Evolutionary conservation across 2,888 invertebrate species (phyloP), one percentile per base, ranked within the genome.

Genomic region (Hypomecis punctinalis): DNA sequence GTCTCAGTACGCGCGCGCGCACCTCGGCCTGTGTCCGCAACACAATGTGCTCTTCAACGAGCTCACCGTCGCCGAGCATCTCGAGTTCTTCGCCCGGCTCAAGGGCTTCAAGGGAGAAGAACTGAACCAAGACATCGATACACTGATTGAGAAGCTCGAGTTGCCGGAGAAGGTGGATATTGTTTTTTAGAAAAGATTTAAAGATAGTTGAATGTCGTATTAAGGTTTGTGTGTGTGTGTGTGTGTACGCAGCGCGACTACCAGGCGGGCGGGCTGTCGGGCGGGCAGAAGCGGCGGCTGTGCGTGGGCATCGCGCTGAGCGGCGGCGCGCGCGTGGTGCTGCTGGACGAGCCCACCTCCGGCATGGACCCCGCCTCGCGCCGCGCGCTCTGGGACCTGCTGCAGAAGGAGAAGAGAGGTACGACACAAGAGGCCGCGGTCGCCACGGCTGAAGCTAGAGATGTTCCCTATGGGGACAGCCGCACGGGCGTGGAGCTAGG

Each of bases 321-420:
- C 73, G 97, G 97, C 0, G 94, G 94, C 35, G 96, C 97, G 0
- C 95, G 95, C 72, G 95, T 96, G 2, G 95, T 96, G 7, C 88
- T 96, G 67, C 89, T 95, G 35, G 96, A 96, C 80, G 96, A 96
- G 80, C 96, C 97, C 0, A 97, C 97, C 0, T 96, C 97, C 0
- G 97, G 97, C 23, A 96, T 98, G 95, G 97, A 97, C 87, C 97
- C 97, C 0, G 95, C 97, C 11, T 97, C 97, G 0, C 90, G 97
- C 57, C 92, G 97, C 56, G 96, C 96, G n/a, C 93, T 97, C 0
- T 98, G 98, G 98, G 96, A 97, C 74, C 88, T 98, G 23, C 85
- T 98, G 68, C 95, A 96, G 83, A 90, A 91, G 70, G 95, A 96
- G 76, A 96, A 97, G 77, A 89, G 90, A 72, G 94, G 94, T 93